Base-by-base conservation (phyloP, 2,888 invertebrate species). In the Mythimna albipuncta region DNA sequence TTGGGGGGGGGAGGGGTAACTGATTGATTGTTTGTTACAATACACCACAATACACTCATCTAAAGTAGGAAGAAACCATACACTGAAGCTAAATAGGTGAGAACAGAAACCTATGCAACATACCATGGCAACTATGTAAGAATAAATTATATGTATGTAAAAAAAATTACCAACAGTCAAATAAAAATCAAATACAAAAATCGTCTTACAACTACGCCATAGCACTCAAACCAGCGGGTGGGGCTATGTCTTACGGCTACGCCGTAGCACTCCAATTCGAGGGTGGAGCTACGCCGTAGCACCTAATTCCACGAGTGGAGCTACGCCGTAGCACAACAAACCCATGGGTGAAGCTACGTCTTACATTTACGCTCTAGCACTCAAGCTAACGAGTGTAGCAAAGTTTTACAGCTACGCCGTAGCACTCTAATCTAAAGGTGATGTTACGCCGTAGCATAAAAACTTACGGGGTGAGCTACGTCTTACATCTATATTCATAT, bases 1-100 rank as follows among this genome's bases (percentile, higher is more conserved):
- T 1, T 9, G 11, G 38, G 41, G 61, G 38, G 61, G 54, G 11
- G 10, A 2, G 11, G 5, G 7, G 4, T 26, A 13, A 59, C 74
- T 72, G 47, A 74, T 72, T 74, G 73, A 79, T 74, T 79, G 72
- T 47, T 26, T 52, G 78, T 47, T 58, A 19, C 47, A 11, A 6
- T 9, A 13, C 21, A 47, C 26, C 16, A 11, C 32, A 9, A 21
- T 19, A 76, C 70, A 59, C 32, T 54, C 16, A 26, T 55, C 38
- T 16, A 9, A 0, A 47, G 44, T 13, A 55, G n/a, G 38, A 38
- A 2, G 3, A n/a, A 6, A 26, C 32, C 1, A 11, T n/a, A 35
- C 0, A 44, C 26, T 26, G 21, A 41, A 21, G 7, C 16, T 7
- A 55, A 32, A 32, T 6, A 32, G 1, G 19, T 19, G 50, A 50